A percentile compares a stretch with the other conserved stretches of the same genome.
These are phyloP conservation scores for Rhincodon typus DNA, from an alignment of 2,797 vertebrate genomes.

Conservation along the genomic window DNA sequence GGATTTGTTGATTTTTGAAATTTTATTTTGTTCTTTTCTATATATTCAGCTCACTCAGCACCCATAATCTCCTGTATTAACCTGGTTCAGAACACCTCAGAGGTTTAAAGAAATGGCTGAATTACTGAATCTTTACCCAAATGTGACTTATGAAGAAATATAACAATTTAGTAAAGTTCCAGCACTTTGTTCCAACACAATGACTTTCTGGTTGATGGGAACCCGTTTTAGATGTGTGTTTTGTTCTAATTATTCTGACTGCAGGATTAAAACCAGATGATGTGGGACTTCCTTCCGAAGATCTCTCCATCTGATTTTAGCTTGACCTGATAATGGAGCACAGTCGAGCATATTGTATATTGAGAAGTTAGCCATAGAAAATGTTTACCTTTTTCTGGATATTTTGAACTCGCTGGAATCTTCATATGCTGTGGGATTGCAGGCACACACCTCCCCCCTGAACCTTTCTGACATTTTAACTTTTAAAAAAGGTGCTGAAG, in stretches of 20 bases:
- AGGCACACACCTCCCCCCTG: not conserved
- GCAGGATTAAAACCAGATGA: not conserved
- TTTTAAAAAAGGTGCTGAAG: not conserved
- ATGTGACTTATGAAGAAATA: not conserved
- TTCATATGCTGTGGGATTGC: not conserved
- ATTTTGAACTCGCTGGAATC: not conserved
- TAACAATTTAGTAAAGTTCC: not conserved
- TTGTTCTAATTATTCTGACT: not conserved
- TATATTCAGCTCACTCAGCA: not conserved
- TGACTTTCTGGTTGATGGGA: not conserved
- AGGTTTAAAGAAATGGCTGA: not conserved
- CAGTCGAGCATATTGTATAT: not conserved
- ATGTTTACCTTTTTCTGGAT: not conserved
- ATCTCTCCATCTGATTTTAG: not conserved
- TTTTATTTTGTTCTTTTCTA: not conserved
- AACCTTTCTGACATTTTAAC: not conserved
- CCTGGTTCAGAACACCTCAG: not conserved
- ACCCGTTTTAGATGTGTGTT: not conserved
- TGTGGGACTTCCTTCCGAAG: not conserved
- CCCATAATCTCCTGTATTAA: not conserved
- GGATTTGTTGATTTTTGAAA: not conserved
- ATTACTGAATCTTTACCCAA: not conserved
- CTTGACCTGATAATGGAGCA: not conserved
- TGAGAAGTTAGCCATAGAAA: not conserved
- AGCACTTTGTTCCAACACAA: not conserved